A percentile compares a stretch with the other conserved stretches of the same genome.
Conservation (phyloP, 2,113 vertebrate species). For the Cichladusa arquata region DNA sequence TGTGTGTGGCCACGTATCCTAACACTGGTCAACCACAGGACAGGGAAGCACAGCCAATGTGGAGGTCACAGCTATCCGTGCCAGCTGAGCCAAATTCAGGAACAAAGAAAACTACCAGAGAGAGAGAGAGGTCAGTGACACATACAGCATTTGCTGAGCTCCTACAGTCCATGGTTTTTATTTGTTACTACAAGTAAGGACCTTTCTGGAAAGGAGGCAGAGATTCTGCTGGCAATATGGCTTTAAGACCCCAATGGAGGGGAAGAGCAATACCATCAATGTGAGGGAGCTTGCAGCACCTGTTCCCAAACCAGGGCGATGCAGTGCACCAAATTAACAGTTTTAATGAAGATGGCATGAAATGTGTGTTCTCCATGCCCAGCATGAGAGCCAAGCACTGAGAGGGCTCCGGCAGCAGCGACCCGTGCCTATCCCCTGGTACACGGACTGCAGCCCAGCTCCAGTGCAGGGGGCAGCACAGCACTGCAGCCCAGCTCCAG, state of each 20-base stretch:
- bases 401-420: not conserved
- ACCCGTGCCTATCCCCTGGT: no score
- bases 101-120: not conserved
- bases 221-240: not conserved
- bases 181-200: not conserved
- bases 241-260: not conserved
- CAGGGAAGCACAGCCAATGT: not conserved
- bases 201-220: not conserved
- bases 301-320: not conserved
- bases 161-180: not conserved
- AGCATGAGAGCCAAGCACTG: not conserved
- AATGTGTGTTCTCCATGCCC: not conserved
- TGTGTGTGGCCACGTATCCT: fast-evolving
- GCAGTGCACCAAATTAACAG: slow-evolving; percentile 50
- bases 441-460: no score
- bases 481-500: no score
- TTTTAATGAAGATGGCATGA: not conserved
- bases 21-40: not conserved
- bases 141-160: fast-evolving
- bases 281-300: not conserved
- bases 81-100: not conserved
- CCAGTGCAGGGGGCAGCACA: no score
- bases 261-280: not conserved
- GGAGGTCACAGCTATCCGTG: not conserved
- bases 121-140: not conserved